These are phyloP conservation scores for Anguilla anguilla DNA, from an alignment of 2,797 vertebrate genomes.

Conservation along the genomic window DNA sequence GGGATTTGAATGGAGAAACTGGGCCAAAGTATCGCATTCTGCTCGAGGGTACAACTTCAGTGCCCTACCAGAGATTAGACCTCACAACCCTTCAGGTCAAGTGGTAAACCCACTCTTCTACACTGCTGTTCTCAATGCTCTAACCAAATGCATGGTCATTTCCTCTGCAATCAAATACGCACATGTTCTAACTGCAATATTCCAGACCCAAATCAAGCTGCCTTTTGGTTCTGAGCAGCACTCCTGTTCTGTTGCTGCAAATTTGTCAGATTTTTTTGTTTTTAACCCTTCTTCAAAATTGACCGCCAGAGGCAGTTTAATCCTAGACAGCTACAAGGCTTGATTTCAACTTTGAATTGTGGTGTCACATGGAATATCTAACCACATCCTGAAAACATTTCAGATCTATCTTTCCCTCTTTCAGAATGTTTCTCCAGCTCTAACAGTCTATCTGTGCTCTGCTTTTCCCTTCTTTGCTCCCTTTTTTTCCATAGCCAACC, in stretches of 20 bases:
- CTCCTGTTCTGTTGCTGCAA: not conserved
- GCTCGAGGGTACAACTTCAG: not conserved
- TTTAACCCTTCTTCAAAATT: constrained; percentile 6
- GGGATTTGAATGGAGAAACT: not conserved
- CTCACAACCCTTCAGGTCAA: constrained; percentile 1
- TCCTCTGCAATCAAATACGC: not conserved
- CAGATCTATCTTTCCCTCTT: not conserved
- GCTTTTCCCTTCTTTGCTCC: not conserved
- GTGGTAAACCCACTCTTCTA: not conserved
- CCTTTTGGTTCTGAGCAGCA: not conserved
- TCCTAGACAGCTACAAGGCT: not conserved
- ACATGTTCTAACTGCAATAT: not conserved
- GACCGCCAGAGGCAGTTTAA: not conserved
- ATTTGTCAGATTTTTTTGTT: not conserved
- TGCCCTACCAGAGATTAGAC: not conserved
- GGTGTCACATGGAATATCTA: not conserved
- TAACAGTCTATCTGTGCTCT: not conserved
- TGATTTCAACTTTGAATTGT: not conserved
- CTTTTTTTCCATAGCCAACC: not conserved
- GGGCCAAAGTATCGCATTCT: not conserved
- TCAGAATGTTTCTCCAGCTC: not conserved
- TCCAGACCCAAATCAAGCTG: not conserved
- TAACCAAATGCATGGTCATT: not conserved
- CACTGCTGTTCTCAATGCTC: not conserved
- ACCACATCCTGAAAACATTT: constrained; percentile 7